Base-by-base conservation (phyloP, 2,113 vertebrate species). In the Saccopteryx bilineata region DNA sequence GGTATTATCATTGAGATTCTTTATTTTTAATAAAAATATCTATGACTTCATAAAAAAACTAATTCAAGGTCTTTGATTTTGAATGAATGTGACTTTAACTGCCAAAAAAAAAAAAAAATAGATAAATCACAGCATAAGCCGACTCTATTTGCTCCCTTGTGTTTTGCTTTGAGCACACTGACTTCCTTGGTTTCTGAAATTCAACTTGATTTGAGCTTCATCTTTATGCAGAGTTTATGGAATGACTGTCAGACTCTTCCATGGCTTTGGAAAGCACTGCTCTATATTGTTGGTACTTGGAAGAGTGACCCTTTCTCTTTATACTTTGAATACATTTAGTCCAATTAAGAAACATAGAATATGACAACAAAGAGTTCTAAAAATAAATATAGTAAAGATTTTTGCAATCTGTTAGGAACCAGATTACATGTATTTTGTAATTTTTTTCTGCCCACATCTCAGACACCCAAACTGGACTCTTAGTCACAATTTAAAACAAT, bases 91-190 rank as follows among this genome's bases (percentile, higher is more conserved):
- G 23, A 61, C 80, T 89, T 75, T 58, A 80, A 85, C 39, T 63
- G 15, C 33, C 28, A 75, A 63, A 48, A 60, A 68, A 24, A 60
- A 74, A 87, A 82, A 15, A 33, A 87, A 69, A 61, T 33, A 76
- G 39, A 71, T 5, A 89, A 87, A 39, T 88, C 58, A 65, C 28
- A 56, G n/a, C 56, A 96, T 60, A 96, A 93, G 85, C 28, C 7
- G 60, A 52, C 7, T 75, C 83, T 74, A 87, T 61, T 54, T 84
- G 12, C 28, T 61, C 52, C 11, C 13, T 91, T 87, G 18, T 65
- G 1, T 85, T 90, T 75, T 90, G 10, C 46, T 83, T 69, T 69
- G 48, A 94, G 52, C 26, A 78, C 54, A 54, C 12, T 72, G 7
- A 60, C 91, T 74, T 78, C 56, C 13, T 33, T 6, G 0, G 0